Evolutionary conservation across 2,113 vertebrate genomes (phyloP).

Genomic region (Sylvia atricapilla): DNA sequence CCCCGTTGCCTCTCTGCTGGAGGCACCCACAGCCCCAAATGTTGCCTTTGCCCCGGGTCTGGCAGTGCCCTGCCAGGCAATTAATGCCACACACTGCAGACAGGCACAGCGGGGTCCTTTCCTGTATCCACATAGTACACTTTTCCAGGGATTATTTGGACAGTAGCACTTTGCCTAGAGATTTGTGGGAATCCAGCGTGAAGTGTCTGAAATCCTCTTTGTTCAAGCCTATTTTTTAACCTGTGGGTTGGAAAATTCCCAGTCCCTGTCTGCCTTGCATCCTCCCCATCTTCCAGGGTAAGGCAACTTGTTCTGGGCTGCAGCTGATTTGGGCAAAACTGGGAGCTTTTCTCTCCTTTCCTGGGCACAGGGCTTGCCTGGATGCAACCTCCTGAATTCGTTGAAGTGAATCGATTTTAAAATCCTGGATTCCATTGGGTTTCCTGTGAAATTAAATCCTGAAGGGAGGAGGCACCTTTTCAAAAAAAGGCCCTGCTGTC

Average conservation of each 20-base stretch:
- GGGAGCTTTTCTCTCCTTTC: background rate
- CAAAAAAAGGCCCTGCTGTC: background rate
- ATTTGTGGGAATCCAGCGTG: background rate
- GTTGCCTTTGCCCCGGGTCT: background rate
- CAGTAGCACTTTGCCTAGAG: background rate
- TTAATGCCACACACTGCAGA: background rate
- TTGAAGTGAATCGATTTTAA: background rate
- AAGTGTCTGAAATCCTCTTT: background rate
- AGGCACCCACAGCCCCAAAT: background rate
- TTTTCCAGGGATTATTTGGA: background rate
- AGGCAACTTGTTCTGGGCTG: background rate
- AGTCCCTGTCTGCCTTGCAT: background rate
- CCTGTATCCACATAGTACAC: background rate
- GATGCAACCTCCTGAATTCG: background rate
- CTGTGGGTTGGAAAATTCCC: background rate
- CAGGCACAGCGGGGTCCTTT: background rate
- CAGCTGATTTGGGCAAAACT: background rate
- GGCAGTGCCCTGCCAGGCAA: background rate
- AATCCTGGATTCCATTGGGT: background rate
- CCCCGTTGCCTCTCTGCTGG: background rate
- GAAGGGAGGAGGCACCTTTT: background rate
- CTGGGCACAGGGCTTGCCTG: background rate
- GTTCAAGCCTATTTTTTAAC: background rate
- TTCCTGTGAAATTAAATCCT: conserved; percentile 19
- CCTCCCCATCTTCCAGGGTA: background rate